These are phyloP conservation scores for Spilogale gracilis DNA, from an alignment of 2,113 vertebrate genomes.

Conservation along the genomic window DNA sequence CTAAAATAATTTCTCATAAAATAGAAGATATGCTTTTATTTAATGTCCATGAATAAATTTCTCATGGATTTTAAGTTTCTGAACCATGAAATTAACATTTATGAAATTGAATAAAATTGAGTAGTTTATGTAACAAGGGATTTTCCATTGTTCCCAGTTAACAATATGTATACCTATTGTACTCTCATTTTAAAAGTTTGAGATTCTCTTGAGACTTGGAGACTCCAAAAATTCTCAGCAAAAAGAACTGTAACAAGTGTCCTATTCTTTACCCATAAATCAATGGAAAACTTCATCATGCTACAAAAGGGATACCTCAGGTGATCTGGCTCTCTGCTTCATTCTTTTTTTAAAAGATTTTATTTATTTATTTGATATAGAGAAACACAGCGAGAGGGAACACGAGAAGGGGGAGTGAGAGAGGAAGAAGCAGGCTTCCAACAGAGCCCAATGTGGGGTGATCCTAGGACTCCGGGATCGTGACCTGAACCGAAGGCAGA, in stretches of 20 bases:
- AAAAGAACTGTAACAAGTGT: background rate
- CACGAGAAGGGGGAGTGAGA: too few species aligned
- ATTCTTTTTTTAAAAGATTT: too few species aligned
- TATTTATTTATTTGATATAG: too few species aligned
- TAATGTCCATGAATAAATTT: background rate
- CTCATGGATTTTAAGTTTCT: constrained; percentile 61
- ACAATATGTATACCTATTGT: background rate
- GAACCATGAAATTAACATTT: constrained; percentile 45
- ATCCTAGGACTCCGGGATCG: too few species aligned
- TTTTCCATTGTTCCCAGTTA: background rate
- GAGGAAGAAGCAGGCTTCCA: too few species aligned
- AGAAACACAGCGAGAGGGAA: too few species aligned
- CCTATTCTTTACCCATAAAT: constrained; percentile 28
- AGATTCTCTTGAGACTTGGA: background rate
- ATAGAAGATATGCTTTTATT: constrained; percentile 34
- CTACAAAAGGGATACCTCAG: background rate
- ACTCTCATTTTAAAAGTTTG: background rate
- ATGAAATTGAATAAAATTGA: constrained; percentile 36
- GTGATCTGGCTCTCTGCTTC: background rate
- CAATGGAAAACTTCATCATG: background rate
- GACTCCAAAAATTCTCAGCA: constrained; percentile 1
- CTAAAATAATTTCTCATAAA: constrained; percentile 35
- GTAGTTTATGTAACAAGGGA: constrained; percentile 60
- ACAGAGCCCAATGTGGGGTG: too few species aligned
- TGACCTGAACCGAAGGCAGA: too few species aligned